Evolutionary conservation across 2,797 vertebrate species (phyloP).

Genomic region (Melanotaenia pygmaea): DNA sequence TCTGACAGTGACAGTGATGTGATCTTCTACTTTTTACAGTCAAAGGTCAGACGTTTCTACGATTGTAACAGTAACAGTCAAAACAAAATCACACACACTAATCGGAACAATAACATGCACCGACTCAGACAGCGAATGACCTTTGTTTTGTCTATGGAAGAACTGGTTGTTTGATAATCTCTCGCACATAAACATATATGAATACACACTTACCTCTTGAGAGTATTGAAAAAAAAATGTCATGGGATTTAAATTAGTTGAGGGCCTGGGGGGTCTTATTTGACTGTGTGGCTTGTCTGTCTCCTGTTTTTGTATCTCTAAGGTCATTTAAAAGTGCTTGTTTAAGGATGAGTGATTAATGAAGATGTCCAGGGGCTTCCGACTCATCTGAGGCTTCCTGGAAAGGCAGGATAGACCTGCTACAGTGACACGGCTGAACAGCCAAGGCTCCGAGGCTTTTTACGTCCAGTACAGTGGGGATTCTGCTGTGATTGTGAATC

Average conservation of each 20-base stretch:
- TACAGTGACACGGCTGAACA: conserved; percentile 62
- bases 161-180: conserved; percentile 69
- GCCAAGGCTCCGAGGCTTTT: conserved; percentile 60
- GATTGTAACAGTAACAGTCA: conserved; percentile 72
- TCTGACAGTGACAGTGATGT: conserved; percentile 70
- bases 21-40: conserved; percentile 62
- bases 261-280: conserved; percentile 74
- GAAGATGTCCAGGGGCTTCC: conserved; percentile 78
- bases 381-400: conserved; percentile 74
- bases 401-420: conserved; percentile 72
- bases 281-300: conserved; percentile 64
- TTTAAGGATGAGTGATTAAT: conserved; percentile 82
- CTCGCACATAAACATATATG: conserved; percentile 37
- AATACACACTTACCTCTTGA: conserved; percentile 58
- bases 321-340: conserved; percentile 78
- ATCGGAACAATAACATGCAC: conserved; percentile 66
- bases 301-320: conserved; percentile 68
- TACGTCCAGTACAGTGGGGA: conserved; percentile 41
- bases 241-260: conserved; percentile 78
- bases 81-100: conserved; percentile 77
- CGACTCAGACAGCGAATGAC: conserved; percentile 73
- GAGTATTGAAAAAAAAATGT: conserved; percentile 67
- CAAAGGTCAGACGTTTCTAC: conserved; percentile 68
- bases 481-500: conserved; percentile 32
- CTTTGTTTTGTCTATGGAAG: conserved; percentile 70